Evolutionary conservation across 2,797 vertebrate genomes (phyloP), one percentile per base, ranked within the genome.

Genomic region (Enteromius radiatus): DNA sequence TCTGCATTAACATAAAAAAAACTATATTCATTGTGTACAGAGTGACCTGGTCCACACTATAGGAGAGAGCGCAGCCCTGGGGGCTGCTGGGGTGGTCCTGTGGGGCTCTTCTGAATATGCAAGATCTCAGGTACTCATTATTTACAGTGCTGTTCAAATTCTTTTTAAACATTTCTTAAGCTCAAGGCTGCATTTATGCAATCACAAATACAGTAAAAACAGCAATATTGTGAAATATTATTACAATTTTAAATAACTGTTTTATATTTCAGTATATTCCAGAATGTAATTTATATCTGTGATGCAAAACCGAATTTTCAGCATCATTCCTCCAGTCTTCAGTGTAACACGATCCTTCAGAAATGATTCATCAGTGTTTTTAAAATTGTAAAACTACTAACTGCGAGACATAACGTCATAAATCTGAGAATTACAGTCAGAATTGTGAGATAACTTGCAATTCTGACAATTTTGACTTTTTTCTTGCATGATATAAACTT

Each of bases 31-130:
- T 31, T 38, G 84, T 49, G 84, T 81, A 73, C 89, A 98, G 97
- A 95, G 92, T 31, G 97, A 98, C 84, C 93, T 98, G 77, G 88
- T 96, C 82, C 92, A 96, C 89, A 98, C 97, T 79, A 95, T 97
- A 0, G 97, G 96, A 0, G 96, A 97, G 86, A 97, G 96, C 0
- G 96, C 93, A 0, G 96, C 96, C 0, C 89, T 98, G 84, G 97
- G 97, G 3, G 93, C 91, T 0, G 93, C 95, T 0, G 96, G 97
- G 0, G 92, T 97, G 0, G 93, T 97, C 54, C 93, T 98, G 75
- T 98, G 97, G 97, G 97, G 97, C 54, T 95, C 94, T 5, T 94
- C 94, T 4, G 94, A 95, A 78, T 95, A 95, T 1, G 85, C 93
- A 43, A 88, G 88, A 76, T 90, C 95, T 78, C 90, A 94, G 93